Evolutionary conservation across 1,140 invertebrate genomes (phyloP), one percentile per base, ranked within the genome.

Genomic region (Maniola jurtina): DNA sequence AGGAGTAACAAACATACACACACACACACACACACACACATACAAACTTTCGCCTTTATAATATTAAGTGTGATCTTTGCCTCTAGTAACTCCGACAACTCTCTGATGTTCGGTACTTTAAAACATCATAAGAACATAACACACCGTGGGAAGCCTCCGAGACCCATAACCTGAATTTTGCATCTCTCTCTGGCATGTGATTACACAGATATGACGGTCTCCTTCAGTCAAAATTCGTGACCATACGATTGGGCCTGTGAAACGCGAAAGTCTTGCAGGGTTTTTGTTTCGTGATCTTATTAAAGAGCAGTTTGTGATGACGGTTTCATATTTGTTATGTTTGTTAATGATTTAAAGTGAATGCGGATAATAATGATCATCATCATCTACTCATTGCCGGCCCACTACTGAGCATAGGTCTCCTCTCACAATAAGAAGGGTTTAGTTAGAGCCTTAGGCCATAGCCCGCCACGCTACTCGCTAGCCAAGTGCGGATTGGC

Each of bases 171-270:
- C 71, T 60, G 54, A 56, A 65, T 67, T 47, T 47, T 54, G 40
- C 52, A 3, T 73, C 76, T 57, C 67, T 59, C 61, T 82, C 50
- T 45, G 14, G 16, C 72, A n/a, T 15, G 15, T 9, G 14, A 40
- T 52, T 63, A 59, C 54, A 38, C 42, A 15, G 48, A 75, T 76
- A 70, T 10, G 25, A 15, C 52, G 34, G n/a, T 75, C 72, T 52
- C 73, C 14, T 14, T 83, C 72, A 36, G 64, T 55, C 71, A 52
- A 83, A 79, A 81, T 82, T 85, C 83, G 83, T 85, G 81, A 83
- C 81, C 73, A 34, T 77, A 76, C 71, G 69, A 79, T 80, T 81
- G 77, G 72, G 75, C 72, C 70, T 77, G 71, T 64, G 73, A 71
- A 75, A 71, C 70, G 62, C 63, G 68, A 72, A 74, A 72, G 75